Conservation (phyloP, 2,113 vertebrate genomes). For the Myrmecobius fasciatus region DNA sequence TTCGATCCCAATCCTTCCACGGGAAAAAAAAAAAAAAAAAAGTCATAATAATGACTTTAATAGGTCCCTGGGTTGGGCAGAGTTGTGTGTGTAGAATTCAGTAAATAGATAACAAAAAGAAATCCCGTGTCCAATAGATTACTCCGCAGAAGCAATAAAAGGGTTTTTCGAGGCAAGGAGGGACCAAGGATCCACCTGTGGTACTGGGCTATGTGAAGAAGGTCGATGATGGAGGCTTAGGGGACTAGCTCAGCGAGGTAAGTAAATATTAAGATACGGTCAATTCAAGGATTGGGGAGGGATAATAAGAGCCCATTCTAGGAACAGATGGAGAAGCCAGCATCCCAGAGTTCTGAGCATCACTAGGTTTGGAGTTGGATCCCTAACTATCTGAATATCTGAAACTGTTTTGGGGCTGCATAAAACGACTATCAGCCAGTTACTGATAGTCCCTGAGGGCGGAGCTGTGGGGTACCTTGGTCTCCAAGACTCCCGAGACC, state of each 20-base stretch:
- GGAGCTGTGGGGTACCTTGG: not conserved
- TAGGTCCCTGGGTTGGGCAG: not conserved
- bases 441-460: not conserved
- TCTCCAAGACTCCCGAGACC: not conserved
- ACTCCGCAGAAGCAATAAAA: not conserved
- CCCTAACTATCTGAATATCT: not conserved
- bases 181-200: not conserved
- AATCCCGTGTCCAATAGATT: not conserved
- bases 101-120: not conserved
- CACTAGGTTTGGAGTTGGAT: not conserved
- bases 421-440: not conserved
- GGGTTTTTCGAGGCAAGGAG: not conserved
- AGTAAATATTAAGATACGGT: not conserved
- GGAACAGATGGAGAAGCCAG: not conserved
- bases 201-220: not conserved
- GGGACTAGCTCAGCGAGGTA: not conserved
- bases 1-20: not conserved
- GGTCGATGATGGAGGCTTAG: not conserved
- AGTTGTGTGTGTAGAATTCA: not conserved
- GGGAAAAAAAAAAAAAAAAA: not conserved
- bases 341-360: not conserved
- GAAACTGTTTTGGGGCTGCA: not conserved
- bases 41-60: not conserved
- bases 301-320: not conserved
- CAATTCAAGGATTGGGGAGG: not conserved